phyloP scores from a whole-genome alignment of 2,888 invertebrate genomes.

The Synanthedon formicaeformis region DNA sequence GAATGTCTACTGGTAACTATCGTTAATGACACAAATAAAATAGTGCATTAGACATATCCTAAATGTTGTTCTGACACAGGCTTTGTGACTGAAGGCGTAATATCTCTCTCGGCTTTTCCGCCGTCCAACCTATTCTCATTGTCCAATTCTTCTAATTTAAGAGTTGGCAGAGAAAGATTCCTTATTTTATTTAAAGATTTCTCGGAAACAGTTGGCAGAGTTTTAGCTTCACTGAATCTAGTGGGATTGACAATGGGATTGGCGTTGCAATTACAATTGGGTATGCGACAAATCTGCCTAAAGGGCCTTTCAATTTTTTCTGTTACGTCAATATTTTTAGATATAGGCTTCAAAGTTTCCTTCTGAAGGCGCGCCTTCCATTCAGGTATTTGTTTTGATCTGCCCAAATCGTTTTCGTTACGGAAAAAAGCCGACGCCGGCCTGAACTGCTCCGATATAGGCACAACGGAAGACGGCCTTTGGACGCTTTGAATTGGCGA shows the following conservation, averaged over 20 bases:
- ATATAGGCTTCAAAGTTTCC: slow-evolving; percentile 35
- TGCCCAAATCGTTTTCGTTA: slow-evolving; percentile 32
- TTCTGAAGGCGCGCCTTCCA: slow-evolving; percentile 55
- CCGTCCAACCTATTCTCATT: slow-evolving; percentile 30
- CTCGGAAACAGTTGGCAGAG: slow-evolving; percentile 43
- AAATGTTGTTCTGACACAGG: slow-evolving; percentile 69
- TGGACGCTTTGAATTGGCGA: slow-evolving; percentile 35
- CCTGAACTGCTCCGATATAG: slow-evolving; percentile 53
- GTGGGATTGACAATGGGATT: slow-evolving; percentile 26
- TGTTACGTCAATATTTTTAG: slow-evolving; percentile 46
- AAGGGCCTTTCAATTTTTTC: slow-evolving; percentile 48
- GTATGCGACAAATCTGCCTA: slow-evolving; percentile 48
- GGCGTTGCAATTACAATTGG: slow-evolving; percentile 55
- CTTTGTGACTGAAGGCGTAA: slow-evolving; percentile 29
- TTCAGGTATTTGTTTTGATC: slow-evolving; percentile 43
- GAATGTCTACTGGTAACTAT: slow-evolving; percentile 7
- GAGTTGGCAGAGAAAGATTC: slow-evolving; percentile 56
- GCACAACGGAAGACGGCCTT: slow-evolving; percentile 58
- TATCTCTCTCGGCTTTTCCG: slow-evolving; percentile 45
- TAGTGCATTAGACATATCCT: slow-evolving; percentile 57
- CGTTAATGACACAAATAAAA: slow-evolving; percentile 4
- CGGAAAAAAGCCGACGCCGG: slow-evolving; percentile 52
- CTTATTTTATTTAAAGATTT: slow-evolving; percentile 43
- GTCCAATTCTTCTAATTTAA: slow-evolving; percentile 47
- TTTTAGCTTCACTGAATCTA: slow-evolving; percentile 45